A percentile compares a stretch with the other conserved stretches of the same genome.
Evolutionary conservation across 2,797 vertebrate species (phyloP).

Genomic region (Setipinna tenuifilis): DNA sequence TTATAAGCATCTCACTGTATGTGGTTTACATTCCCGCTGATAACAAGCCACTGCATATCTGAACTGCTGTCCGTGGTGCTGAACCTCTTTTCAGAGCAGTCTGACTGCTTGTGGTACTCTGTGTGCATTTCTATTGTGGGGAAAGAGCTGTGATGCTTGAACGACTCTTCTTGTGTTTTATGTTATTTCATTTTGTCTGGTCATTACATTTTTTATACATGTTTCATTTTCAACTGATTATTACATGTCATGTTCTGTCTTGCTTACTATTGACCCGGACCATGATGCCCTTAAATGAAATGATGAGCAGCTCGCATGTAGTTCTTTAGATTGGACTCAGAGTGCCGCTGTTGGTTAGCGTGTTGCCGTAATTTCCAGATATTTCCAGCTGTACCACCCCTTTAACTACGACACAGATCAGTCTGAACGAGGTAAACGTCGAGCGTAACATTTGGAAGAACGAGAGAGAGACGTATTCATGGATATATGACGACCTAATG

Average conservation of each 20-base stretch:
- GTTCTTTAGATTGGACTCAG: slow-evolving; percentile 47
- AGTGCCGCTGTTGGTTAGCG: slow-evolving; percentile 62
- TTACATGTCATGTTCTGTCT: background rate
- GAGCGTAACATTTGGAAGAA: background rate
- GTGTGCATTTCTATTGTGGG: background rate
- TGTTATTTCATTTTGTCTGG: background rate
- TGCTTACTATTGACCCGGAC: too few species aligned
- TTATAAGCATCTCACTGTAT: too few species aligned
- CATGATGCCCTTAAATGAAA: slow-evolving; percentile 28
- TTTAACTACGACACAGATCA: background rate
- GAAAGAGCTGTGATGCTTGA: background rate
- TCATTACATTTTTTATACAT: background rate
- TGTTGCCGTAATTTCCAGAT: slow-evolving; percentile 15
- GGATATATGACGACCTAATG: background rate
- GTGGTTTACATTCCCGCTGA: background rate
- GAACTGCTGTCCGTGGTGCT: too few species aligned
- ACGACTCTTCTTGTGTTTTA: background rate
- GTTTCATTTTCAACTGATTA: background rate
- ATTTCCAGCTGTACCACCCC: slow-evolving; percentile 43
- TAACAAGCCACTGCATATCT: background rate
- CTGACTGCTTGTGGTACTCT: background rate
- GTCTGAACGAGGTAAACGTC: background rate
- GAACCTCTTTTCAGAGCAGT: background rate
- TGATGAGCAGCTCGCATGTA: slow-evolving; percentile 33
- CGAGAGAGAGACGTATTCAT: background rate